Evolutionary conservation across 2,888 invertebrate genomes (phyloP), one percentile per base, ranked within the genome.

Genomic region (Mythimna impura): DNA sequence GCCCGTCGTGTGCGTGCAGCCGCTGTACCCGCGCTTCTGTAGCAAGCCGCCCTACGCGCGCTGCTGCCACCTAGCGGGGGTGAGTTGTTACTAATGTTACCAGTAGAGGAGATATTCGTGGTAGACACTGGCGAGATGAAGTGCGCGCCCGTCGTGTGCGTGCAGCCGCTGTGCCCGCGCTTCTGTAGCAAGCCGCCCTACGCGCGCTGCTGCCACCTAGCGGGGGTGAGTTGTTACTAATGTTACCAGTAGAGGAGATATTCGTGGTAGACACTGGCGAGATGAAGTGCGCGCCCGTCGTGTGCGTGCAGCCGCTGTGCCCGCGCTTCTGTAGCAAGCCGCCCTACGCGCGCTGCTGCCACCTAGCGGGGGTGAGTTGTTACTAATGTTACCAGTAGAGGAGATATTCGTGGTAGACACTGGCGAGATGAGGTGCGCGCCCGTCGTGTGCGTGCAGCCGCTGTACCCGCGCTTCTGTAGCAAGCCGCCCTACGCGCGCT

Each of bases 41-140:
- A 55, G 22, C 7, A 71, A 77, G 3, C 91, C 96, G 76, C 95
- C 95, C 0, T 93, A 86, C 76, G 95, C 94, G 5, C 92, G 95
- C 52, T 93, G 91, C 89, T 95, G 95, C 88, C 92, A 96, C 84
- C 91, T 96, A 40, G 95, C 95, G 14, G 94, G 94, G 89, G 96
- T 96, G 57, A 89, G 90, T 88, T 7, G 22, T 20, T 9, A 36
- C 52, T 40, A 14, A 58, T 12, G 34, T n/a, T 30, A 7, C 2
- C 36, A 81, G 1, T 76, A 0, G 92, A 89, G n/a, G 90, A 92
- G 68, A 83, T 95, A 52, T 95, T 92, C 84, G 82, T 91, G 0
- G 91, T 96, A 50, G 96, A 96, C 84, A 94, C 93, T 1, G 96
- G 96, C 0, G 95, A 95, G 83, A 82, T 91, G 3, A 88, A 89